phyloP scores from a whole-genome alignment of 2,797 vertebrate species.

The Galago senegalensis region DNA sequence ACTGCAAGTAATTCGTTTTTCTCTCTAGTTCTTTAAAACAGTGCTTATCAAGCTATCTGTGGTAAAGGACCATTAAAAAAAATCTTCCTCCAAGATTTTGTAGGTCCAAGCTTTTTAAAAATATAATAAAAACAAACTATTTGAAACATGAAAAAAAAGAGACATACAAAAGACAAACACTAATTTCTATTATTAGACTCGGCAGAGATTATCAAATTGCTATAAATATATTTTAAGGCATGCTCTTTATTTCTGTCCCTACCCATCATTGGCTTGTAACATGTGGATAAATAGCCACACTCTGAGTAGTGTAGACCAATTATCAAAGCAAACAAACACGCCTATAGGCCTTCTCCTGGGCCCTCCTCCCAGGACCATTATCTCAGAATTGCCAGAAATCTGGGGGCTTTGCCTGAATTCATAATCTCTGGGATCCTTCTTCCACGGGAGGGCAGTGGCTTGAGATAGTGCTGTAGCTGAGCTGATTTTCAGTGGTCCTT shows the following conservation, averaged over 20 bases:
- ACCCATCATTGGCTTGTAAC: neutral
- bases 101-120: conserved; percentile 11
- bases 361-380: neutral
- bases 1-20: neutral
- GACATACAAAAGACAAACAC: neutral
- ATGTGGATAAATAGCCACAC: neutral
- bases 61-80: neutral
- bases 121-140: neutral
- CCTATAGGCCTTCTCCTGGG: neutral
- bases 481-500: neutral
- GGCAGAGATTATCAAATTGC: neutral
- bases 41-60: neutral
- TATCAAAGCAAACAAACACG: neutral
- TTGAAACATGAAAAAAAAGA: neutral
- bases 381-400: conserved; percentile 17
- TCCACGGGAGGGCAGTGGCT: neutral
- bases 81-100: neutral
- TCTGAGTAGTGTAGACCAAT: neutral
- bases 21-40: neutral
- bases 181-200: neutral
- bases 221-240: neutral
- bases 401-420: neutral
- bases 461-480: neutral
- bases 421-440: neutral
- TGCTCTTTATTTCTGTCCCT: conserved; percentile 7